phyloP scores from a whole-genome alignment of 2,888 invertebrate genomes.

The Callosobruchus maculatus region DNA sequence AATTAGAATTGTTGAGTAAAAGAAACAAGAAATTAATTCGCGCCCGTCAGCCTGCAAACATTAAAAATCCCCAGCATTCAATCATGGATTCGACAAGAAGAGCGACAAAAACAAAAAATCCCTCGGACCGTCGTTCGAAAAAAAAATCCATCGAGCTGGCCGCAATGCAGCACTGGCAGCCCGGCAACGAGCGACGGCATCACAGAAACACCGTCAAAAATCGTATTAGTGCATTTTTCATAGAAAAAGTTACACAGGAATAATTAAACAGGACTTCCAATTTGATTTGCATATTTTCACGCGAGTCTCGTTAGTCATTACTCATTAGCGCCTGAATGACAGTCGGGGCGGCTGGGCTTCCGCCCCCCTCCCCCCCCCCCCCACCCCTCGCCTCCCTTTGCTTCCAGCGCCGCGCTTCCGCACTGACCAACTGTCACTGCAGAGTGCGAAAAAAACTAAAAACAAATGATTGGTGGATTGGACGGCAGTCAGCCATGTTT shows the following conservation, averaged over 20 bases:
- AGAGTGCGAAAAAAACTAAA: conserved; percentile 41
- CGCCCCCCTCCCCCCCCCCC: conserved; percentile 23
- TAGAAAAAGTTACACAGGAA: conserved; percentile 38
- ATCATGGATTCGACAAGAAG: conserved; percentile 27
- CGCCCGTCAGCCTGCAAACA: conserved; percentile 15
- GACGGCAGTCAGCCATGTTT: conserved; percentile 47
- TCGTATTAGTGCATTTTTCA: conserved; percentile 40
- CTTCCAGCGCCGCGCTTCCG: conserved; percentile 27
- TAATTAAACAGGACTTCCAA: conserved; percentile 51
- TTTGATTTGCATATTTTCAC: conserved; percentile 52
- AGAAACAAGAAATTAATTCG: neutral
- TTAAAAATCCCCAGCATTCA: conserved; percentile 21
- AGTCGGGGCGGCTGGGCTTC: conserved; percentile 31
- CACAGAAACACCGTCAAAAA: conserved; percentile 34
- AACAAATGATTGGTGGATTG: conserved; percentile 49
- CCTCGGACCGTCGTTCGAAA: conserved; percentile 8
- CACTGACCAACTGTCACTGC: conserved; percentile 45
- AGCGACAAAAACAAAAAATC: conserved; percentile 15
- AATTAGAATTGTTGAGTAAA: neutral
- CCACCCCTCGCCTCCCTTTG: conserved; percentile 15
- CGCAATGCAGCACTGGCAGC: neutral
- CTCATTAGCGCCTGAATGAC: conserved; percentile 50
- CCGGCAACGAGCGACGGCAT: conserved; percentile 16
- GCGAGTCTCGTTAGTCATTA: conserved; percentile 52
- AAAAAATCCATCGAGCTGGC: conserved; percentile 12